phyloP scores from a whole-genome alignment of 2,113 vertebrate genomes.

The Xiphophorus maculatus region DNA sequence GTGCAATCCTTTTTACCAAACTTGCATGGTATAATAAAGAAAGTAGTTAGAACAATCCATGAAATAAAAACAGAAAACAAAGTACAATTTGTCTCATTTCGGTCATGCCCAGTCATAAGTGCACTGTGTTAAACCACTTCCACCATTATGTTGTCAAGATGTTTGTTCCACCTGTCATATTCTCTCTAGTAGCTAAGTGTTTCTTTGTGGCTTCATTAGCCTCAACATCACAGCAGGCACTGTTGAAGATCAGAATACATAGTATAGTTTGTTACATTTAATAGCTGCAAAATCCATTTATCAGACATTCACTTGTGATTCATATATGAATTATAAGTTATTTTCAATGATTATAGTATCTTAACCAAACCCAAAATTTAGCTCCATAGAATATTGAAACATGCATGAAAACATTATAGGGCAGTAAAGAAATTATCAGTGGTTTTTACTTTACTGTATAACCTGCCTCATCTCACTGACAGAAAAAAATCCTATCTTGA shows the following conservation, averaged over 20 bases:
- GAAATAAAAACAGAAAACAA: slow-evolving; percentile 2
- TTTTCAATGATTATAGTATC: too few relatives aligned
- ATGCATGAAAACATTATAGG: too few relatives aligned
- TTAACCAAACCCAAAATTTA: too few relatives aligned
- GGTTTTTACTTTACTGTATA: too few relatives aligned
- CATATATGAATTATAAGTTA: too few relatives aligned
- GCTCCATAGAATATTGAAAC: too few relatives aligned
- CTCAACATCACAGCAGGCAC: slow-evolving; percentile 35
- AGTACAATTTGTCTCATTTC: slow-evolving; percentile 16
- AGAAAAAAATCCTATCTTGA: too few relatives aligned
- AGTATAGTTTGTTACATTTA: neutral
- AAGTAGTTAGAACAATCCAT: neutral
- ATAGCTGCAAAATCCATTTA: too few relatives aligned
- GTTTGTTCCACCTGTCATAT: slow-evolving; percentile 64
- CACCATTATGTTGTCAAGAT: slow-evolving; percentile 56
- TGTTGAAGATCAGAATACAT: slow-evolving; percentile 27
- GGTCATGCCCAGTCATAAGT: slow-evolving; percentile 28
- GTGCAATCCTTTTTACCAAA: too few relatives aligned
- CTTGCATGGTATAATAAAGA: neutral
- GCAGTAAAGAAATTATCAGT: too few relatives aligned
- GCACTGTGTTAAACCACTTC: slow-evolving; percentile 2
- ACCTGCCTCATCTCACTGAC: too few relatives aligned
- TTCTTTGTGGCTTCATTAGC: slow-evolving; percentile 52
- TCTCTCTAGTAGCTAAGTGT: slow-evolving; percentile 26
- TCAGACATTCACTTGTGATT: too few relatives aligned